Evolutionary conservation across 2,113 vertebrate genomes (phyloP), one percentile per base, ranked within the genome.

Genomic region (Oryzias curvinotus): DNA sequence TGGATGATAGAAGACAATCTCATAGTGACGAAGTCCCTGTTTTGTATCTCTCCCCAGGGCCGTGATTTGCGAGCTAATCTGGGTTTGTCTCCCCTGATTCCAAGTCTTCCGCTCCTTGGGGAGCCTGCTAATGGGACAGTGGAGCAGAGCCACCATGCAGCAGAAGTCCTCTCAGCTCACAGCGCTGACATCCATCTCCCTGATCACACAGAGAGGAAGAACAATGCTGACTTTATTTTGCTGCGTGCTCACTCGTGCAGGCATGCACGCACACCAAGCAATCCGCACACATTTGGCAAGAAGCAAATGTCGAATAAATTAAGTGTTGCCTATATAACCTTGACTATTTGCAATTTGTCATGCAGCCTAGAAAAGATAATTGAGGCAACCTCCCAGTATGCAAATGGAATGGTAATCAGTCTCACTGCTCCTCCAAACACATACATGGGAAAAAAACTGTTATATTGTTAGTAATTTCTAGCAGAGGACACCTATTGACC

Each of bases 61-160:
- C 65, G 71, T 95, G 94, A 96, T 96, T 94, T 93, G 94, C 93
- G 90, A 95, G 93, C 91, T 94, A 92, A 97, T 96, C 93, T 93
- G 91, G 84, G 87, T 79, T 89, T 81, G 92, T 92, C 90, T 78
- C 87, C 90, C 83, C 86, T 73, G 88, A 90, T 84, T 84, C 84
- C 80, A 87, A 85, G 86, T 83, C 83, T 88, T 84, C 83, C 81
- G 69, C 57, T 89, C 91, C 92, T 93, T 74, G 28, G 88, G 92
- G 80, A 93, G 80, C 57, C 75, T 42, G 79, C 91, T 93, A 95
- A 96, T 93, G 86, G 94, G 91, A 94, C 92, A 92, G 93, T 90
- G 90, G 93, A 85, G 86, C 51, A 85, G 84, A 91, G 88, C 87
- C 91, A 89, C 86, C 45, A 73, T 57, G 87, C 87, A 87, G 65